A percentile compares a stretch with the other conserved stretches of the same genome.
Evolutionary conservation across 2,113 vertebrate species (phyloP).

Genomic region (Vidua chalybeata): DNA sequence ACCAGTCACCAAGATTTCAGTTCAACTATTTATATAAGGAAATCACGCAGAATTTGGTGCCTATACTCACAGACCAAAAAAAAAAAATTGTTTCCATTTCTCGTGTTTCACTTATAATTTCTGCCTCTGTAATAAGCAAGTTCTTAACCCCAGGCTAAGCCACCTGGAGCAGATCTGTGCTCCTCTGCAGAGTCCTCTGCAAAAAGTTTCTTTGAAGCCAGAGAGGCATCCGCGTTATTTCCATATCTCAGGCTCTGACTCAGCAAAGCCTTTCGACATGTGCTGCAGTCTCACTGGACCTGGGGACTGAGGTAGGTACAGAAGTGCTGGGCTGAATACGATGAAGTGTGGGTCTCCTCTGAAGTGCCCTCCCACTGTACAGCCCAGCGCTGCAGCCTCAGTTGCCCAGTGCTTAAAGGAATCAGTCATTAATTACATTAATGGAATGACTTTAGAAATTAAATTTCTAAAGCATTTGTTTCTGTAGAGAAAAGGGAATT

Average conservation of each 20-base stretch:
- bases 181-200: neutral
- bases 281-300: neutral
- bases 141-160: neutral
- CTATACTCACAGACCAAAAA: neutral
- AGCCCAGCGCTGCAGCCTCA: neutral
- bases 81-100: neutral
- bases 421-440: neutral
- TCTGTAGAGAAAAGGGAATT: neutral
- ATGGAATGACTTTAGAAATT: neutral
- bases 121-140: neutral
- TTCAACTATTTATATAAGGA: neutral
- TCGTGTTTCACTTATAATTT: neutral
- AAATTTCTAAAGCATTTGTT: neutral
- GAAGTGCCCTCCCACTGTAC: neutral
- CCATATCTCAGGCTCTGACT: neutral
- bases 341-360: neutral
- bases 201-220: neutral
- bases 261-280: constrained; percentile 1
- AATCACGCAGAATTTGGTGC: neutral
- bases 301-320: neutral
- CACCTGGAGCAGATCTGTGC: constrained; percentile 8
- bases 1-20: constrained; percentile 25
- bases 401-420: neutral
- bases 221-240: neutral
- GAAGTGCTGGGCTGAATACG: neutral